Percentiles rank a stretch among this genome's conserved stretches.
Evolutionary conservation across 30 jellyfish, hydroid and myxozoan genomes (phyloP).

Genomic region (Cassiopea xamachana): DNA sequence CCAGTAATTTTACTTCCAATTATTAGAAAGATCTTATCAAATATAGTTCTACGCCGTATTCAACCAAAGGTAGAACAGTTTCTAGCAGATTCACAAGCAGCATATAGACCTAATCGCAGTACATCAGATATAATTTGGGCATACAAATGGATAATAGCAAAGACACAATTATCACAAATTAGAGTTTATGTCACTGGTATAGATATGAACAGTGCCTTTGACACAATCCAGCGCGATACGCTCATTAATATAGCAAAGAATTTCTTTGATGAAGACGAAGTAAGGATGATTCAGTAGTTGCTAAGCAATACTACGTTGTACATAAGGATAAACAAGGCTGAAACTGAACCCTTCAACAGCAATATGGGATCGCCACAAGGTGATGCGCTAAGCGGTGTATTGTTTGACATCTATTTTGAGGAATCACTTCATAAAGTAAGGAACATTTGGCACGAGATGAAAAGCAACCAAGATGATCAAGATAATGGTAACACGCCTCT

Average conservation of each 20-base stretch:
- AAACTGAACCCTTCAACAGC: conserved; percentile 46
- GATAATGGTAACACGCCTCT: conserved; percentile 16
- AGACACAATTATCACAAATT: conserved; percentile 53
- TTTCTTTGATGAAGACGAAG: conserved; percentile 60
- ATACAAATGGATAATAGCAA: conserved; percentile 59
- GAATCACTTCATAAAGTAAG: neutral
- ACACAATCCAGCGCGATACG: conserved; percentile 61
- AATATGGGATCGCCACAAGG: conserved; percentile 64
- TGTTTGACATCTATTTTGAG: conserved; percentile 5
- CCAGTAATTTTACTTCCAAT: conserved; percentile 62
- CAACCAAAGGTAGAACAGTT: conserved; percentile 47
- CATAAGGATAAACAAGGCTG: conserved; percentile 45
- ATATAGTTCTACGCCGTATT: conserved; percentile 34
- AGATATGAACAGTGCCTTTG: conserved; percentile 63
- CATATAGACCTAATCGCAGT: conserved; percentile 70
- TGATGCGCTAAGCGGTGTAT: conserved; percentile 54
- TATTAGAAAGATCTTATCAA: conserved; percentile 62
- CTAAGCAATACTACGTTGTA: conserved; percentile 49
- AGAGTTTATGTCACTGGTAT: conserved; percentile 47
- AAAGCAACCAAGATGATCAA: neutral
- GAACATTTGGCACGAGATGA: neutral
- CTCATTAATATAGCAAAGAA: conserved; percentile 48
- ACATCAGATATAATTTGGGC: conserved; percentile 69
- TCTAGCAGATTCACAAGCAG: conserved; percentile 59
- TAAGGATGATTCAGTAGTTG: conserved; percentile 43